Evolutionary conservation across 2,888 invertebrate genomes (phyloP), one percentile per base, ranked within the genome.

Genomic region (Ennomos quercinarius): DNA sequence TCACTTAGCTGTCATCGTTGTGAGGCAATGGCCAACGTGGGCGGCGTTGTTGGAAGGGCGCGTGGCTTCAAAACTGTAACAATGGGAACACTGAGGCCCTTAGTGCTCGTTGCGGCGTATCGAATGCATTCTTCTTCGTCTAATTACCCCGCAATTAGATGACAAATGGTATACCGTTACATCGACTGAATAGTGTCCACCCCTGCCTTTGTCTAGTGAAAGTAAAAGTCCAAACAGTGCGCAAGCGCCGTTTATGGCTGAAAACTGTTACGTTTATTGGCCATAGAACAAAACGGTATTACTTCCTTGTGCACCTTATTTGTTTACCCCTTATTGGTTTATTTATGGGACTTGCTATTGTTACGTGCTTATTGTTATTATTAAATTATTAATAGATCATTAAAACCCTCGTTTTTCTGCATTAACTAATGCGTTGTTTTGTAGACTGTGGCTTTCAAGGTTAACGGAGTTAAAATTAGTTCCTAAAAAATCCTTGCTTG

Each of bases 151-250:
- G 78, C 80, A 80, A 85, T 85, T 84, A 81, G 71, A 75, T 71
- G 74, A 84, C 80, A 80, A 77, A 80, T 78, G 71, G 76, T 76
- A 71, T 85, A 84, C 81, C 84, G 84, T 74, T 84, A 81, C 77
- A 80, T 74, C 66, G 64, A 63, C 68, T 78, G 71, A 79, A 84
- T 77, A 67, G 66, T 62, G 54, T 67, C 70, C 78, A 67, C 75
- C 74, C 77, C 71, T 64, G 51, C 65, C 75, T 76, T 82, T 83
- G 81, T 82, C 55, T 52, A 67, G 84, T 76, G 86, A 89, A 89
- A 90, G 90, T 85, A 84, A 89, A 83, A 85, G 83, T 84, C 61
- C 49, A 57, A 55, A 55, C 46, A 63, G 38, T 45, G 60, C 75
- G 63, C 63, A 50, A 76, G 71, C 76, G 76, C 74, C 71, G 68